Percentiles rank a stretch among this genome's conserved stretches.
These are phyloP conservation scores for Scaeva pyrastri DNA, from an alignment of 2,888 invertebrate genomes.

Conservation along the genomic window DNA sequence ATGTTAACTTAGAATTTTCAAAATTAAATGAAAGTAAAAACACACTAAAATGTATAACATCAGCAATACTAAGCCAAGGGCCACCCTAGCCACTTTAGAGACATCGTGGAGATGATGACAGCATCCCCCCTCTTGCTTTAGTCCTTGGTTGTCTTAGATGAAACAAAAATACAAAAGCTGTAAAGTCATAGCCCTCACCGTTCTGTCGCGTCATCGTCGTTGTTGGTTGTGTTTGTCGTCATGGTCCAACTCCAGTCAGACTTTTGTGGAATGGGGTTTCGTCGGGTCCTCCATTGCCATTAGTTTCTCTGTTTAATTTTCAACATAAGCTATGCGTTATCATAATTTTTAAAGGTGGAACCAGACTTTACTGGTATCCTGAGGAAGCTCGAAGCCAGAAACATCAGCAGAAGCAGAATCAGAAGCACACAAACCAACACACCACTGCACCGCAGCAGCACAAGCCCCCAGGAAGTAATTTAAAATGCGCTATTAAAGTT, in stretches of 20 bases:
- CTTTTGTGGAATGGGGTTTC: neutral
- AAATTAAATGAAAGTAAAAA: slow-evolving; percentile 59
- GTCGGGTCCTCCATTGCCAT: slow-evolving; percentile 58
- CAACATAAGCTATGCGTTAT: slow-evolving; percentile 74
- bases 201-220: neutral
- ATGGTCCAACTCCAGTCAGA: slow-evolving; percentile 26
- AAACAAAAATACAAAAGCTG: slow-evolving; percentile 45
- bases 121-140: slow-evolving; percentile 5
- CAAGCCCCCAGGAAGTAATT: slow-evolving; percentile 60
- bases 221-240: neutral
- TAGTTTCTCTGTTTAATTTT: slow-evolving; percentile 72
- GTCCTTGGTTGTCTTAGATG: neutral
- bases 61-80: neutral
- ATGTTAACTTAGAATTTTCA: slow-evolving; percentile 45
- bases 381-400: slow-evolving; percentile 13
- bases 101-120: slow-evolving; percentile 55
- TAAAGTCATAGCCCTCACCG: slow-evolving; percentile 18
- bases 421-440: no score
- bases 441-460: slow-evolving; percentile 6
- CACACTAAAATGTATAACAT: slow-evolving; percentile 28
- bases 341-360: slow-evolving; percentile 72
- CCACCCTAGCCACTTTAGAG: neutral
- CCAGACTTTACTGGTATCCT: slow-evolving; percentile 69
- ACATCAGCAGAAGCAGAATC: slow-evolving; percentile 21
- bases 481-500: slow-evolving; percentile 67